Conservation (phyloP, 2,888 invertebrate genomes). For the Scaptomyza polygonia region DNA sequence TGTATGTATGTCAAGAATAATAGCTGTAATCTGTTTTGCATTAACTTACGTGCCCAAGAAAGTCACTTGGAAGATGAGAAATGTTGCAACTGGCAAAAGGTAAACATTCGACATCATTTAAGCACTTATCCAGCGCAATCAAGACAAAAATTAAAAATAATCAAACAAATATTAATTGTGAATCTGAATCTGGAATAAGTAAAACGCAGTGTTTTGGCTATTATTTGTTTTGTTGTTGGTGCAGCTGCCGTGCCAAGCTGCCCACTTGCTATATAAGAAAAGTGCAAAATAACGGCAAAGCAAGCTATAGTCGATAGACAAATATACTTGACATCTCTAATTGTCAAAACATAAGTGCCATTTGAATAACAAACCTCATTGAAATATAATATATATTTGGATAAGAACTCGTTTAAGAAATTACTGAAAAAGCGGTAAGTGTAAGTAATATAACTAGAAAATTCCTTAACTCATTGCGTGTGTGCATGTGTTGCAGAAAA, state of each 20-base stretch:
- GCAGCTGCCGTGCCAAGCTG: constrained; percentile 34
- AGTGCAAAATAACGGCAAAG: neutral
- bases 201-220: constrained; percentile 33
- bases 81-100: constrained; percentile 82
- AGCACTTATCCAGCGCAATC: constrained; percentile 2
- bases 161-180: constrained; percentile 11
- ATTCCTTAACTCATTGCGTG: neutral
- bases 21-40: constrained; percentile 2
- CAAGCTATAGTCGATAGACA: neutral
- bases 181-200: constrained; percentile 15
- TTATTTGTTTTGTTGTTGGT: constrained; percentile 4
- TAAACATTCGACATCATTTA: constrained; percentile 82
- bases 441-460: neutral
- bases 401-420: constrained; percentile 2
- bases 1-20: neutral
- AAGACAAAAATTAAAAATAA: neutral
- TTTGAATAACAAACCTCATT: constrained; percentile 28
- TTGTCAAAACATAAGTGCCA: constrained; percentile 1
- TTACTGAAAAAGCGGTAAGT: constrained; percentile 17
- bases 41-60: constrained; percentile 83
- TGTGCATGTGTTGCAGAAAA: constrained; percentile 6
- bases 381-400: neutral
- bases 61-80: constrained; percentile 83
- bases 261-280: constrained; percentile 20
- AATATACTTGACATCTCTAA: neutral